Evolutionary conservation across 2,888 invertebrate species (phyloP), one percentile per base, ranked within the genome.

Genomic region (Leptinotarsa peninsularis): DNA sequence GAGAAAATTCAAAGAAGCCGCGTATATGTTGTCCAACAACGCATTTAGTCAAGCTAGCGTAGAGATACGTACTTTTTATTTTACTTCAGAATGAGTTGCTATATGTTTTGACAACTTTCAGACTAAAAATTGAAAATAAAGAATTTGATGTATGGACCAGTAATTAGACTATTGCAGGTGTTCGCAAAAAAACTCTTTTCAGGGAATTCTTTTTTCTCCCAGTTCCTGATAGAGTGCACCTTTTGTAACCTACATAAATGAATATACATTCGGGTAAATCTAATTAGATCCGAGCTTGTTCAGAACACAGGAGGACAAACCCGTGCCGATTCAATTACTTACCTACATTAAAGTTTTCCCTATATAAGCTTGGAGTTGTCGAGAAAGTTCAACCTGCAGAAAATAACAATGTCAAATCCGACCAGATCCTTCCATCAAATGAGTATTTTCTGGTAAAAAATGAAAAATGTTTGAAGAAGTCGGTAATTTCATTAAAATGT

Each of bases 311-410:
- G 23, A 60, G 54, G 54, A 18, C 49, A 71, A 71, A 66, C 66
- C 67, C 49, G 69, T 71, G 69, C 67, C 71, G 68, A 76, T 76
- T 76, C 66, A 76, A 76, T 76, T 76, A 76, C 63, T 23, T 27
- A 50, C 68, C 69, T 60, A 60, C 76, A 56, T 76, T 67, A 71
- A 76, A 76, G 68, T 74, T 76, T 71, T 72, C 49, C 43, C 50
- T 23, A 60, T 60, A 60, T 54, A 71, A 69, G 63, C 66, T 60
- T 17, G 56, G 1, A 63, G 50, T n/a, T 50, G 63, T 17, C 21
- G 21, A 56, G 70, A 71, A 68, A 67, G 63, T 71, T 58, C 67
- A 52, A 69, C 56, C 70, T 70, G 27, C 54, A 52, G 43, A 68
- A 74, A 66, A 74, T 74, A 74, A 74, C 66, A 60, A 69, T 66